phyloP scores from a whole-genome alignment of 1,140 invertebrate species.

The Zaprionus taronus region DNA sequence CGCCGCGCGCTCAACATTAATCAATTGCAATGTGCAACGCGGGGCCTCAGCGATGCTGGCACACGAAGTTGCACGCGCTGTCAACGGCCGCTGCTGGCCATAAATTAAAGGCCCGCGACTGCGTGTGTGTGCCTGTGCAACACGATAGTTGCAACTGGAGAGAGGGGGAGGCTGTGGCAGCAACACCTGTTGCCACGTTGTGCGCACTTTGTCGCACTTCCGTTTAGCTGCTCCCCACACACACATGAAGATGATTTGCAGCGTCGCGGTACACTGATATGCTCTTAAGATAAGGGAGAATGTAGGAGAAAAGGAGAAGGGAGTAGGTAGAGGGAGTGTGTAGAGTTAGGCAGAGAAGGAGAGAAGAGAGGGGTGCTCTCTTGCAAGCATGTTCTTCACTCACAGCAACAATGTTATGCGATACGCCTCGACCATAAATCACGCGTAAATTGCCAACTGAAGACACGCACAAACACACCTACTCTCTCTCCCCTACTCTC shows the following conservation, averaged over 20 bases:
- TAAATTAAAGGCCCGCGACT: constrained; percentile 56
- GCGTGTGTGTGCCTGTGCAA: constrained; percentile 7
- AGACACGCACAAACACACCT: constrained; percentile 16
- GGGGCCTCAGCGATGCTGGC: constrained; percentile 29
- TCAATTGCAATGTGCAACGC: constrained; percentile 62
- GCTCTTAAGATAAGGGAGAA: constrained; percentile 67
- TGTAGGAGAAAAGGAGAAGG: too few relatives aligned
- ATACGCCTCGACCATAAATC: constrained; percentile 59
- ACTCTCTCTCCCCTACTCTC: too few relatives aligned
- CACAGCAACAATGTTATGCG: constrained; percentile 38
- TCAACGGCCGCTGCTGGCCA: constrained; percentile 32
- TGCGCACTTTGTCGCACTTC: constrained; percentile 49
- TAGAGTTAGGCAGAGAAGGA: neutral
- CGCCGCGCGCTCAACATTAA: constrained; percentile 61
- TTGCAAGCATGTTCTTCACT: constrained; percentile 2
- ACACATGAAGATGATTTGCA: constrained; percentile 56
- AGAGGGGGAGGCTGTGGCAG: constrained; percentile 33
- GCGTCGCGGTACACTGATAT: constrained; percentile 67
- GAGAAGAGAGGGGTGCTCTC: neutral
- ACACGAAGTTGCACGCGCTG: constrained; percentile 14
- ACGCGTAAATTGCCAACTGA: constrained; percentile 51
- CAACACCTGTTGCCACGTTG: constrained; percentile 63
- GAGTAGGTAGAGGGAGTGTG: too few relatives aligned
- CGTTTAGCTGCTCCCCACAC: constrained; percentile 22
- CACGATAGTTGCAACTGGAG: constrained; percentile 7